Evolutionary conservation across 1,140 invertebrate species (phyloP).

Genomic region (Bacillus rossius): DNA sequence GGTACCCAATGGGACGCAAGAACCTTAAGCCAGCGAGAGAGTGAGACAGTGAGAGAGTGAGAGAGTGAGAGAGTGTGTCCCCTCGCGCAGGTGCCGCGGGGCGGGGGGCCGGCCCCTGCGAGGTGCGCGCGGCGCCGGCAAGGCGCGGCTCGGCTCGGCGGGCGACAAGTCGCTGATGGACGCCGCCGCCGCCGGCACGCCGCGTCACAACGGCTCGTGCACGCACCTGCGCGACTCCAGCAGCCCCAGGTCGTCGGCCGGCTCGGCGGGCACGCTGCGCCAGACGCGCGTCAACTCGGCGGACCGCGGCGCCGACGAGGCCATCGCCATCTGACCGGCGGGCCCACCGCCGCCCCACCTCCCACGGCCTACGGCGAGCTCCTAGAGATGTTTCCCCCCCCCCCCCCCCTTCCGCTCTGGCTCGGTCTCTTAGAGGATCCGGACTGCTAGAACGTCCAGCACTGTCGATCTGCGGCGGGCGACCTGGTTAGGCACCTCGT

Average conservation of each 20-base stretch:
- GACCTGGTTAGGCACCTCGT: too few species aligned
- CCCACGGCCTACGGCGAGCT: too few species aligned
- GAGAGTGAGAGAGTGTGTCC: too few species aligned
- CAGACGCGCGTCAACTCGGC: constrained; percentile 45
- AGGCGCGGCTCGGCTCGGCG: not conserved
- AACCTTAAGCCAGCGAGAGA: too few species aligned
- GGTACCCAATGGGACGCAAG: too few species aligned
- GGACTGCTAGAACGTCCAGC: too few species aligned
- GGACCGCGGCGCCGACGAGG: constrained; percentile 37
- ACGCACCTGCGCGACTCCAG: constrained; percentile 19
- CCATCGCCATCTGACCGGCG: constrained; percentile 39
- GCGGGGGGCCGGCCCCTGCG: not conserved
- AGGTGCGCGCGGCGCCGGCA: not conserved
- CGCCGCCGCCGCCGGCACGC: constrained; percentile 1
- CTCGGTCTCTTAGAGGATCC: too few species aligned
- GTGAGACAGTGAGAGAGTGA: too few species aligned
- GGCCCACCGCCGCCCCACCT: too few species aligned
- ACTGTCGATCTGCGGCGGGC: too few species aligned
- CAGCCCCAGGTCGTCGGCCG: constrained; percentile 58
- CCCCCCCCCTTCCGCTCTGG: too few species aligned
- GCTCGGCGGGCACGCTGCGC: constrained; percentile 45
- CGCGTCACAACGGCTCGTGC: constrained; percentile 28
- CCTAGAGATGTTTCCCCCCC: too few species aligned
- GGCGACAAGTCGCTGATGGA: not conserved
- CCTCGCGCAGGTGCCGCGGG: constrained; percentile 43